Evolutionary conservation across 2,888 invertebrate species (phyloP), one percentile per base, ranked within the genome.

Genomic region (Osedax frankpressi): DNA sequence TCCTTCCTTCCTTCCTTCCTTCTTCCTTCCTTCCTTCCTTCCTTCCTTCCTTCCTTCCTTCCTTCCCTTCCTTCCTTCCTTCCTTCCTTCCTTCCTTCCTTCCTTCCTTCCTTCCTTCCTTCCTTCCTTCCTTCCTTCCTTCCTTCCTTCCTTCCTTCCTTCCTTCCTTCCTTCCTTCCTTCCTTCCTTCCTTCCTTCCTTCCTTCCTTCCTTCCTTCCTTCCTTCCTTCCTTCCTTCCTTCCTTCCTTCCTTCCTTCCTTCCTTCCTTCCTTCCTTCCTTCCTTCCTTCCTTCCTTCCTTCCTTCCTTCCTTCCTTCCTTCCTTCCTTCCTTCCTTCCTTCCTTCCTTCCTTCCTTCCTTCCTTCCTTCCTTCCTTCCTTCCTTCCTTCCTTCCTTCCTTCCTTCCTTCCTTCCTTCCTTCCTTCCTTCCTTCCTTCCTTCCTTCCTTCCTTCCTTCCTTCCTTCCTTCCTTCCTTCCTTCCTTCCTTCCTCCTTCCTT

Each of bases 271-370:
- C 65, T 28, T 63, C 19, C 65, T 28, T 19, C 65, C 19, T 28
- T 2, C 65, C 24, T 0, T 2, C 6, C 1, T 14, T 69, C 69
- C 29, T 14, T 69, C 69, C 29, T 14, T 67, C n/a, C 26, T 25
- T 67, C 67, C n/a, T 25, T 67, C 67, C n/a, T 25, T 67, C 67
- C 67, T 25, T 67, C n/a, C 26, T n/a, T 67, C 67, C 24, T 25
- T 67, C 67, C 27, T 24, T 70, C 30, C 14, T 14, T 70, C 1
- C n/a, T n/a, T 70, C 30, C 19, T 19, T 30, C 59, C n/a, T 28
- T 70, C 28, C 30, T 26, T 19, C 30, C 24, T 19, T 59, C 19
- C 59, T 30, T n/a, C 30, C 3, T 19, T 59, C 70, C 70, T 30
- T 0, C 24, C 29, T n/a, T 0, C 62, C 29, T 19, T 19, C 24